Evolutionary conservation across 2,888 invertebrate genomes (phyloP).

Genomic region (Lordiphosa fenestrarum): DNA sequence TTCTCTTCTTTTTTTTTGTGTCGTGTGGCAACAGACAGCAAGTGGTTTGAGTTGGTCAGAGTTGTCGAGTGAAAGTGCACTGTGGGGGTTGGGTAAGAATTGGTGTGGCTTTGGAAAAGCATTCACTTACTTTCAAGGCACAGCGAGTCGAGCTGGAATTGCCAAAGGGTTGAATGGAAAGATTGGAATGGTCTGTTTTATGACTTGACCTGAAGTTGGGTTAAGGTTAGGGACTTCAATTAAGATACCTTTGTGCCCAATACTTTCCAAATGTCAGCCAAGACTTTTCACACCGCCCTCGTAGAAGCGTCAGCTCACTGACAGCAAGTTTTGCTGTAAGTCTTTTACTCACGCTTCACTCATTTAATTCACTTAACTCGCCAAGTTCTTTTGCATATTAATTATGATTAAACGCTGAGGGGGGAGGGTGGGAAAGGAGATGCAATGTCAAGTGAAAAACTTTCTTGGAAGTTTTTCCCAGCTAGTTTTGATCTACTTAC

Average conservation of each 20-base stretch:
- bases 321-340: no score
- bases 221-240: conserved; percentile 16
- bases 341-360: conserved; percentile 16
- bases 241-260: no score
- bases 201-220: conserved; percentile 19
- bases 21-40: conserved; percentile 49
- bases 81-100: conserved; percentile 4
- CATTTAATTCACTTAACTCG: conserved; percentile 57
- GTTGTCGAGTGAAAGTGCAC: conserved; percentile 67
- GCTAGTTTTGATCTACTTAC: conserved; percentile 68
- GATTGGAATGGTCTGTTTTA: conserved; percentile 4
- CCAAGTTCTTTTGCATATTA: conserved; percentile 50
- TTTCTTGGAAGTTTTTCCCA: neutral
- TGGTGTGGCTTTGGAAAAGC: neutral
- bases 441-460: conserved; percentile 17
- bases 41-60: conserved; percentile 47
- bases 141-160: conserved; percentile 17
- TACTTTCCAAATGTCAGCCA: no score
- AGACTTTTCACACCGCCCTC: no score
- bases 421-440: neutral
- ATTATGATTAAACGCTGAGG: conserved; percentile 30
- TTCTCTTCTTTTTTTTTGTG: conserved; percentile 5
- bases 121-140: neutral
- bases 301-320: no score
- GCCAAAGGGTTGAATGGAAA: conserved; percentile 22